phyloP scores from a whole-genome alignment of 2,797 vertebrate genomes.

The Melanitta fusca region DNA sequence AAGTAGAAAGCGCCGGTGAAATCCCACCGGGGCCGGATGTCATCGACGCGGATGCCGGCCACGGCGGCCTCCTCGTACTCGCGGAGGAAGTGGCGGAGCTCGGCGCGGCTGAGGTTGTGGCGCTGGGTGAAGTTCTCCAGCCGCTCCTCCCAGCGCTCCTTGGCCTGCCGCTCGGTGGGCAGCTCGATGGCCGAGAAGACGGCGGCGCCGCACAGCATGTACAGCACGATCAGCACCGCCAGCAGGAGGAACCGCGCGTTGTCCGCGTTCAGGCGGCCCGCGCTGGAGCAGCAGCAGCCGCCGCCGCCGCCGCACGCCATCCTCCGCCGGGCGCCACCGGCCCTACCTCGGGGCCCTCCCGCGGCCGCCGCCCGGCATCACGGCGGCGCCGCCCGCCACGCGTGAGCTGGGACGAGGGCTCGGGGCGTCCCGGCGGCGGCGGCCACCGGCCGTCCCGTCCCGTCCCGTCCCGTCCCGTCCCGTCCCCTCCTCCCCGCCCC shows the following conservation, averaged over 20 bases:
- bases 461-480: background rate
- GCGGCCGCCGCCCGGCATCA: conserved; percentile 22
- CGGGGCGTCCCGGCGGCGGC: background rate
- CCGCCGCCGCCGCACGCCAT: conserved; percentile 83
- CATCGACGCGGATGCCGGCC: conserved; percentile 90
- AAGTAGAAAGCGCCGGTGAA: conserved; percentile 95
- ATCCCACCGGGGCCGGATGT: conserved; percentile 90
- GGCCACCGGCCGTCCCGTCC: background rate
- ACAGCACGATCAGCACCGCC: conserved; percentile 87
- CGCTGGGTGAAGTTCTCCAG: conserved; percentile 88
- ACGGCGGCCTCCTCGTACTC: conserved; percentile 90
- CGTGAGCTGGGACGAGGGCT: background rate
- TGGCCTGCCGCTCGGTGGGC: conserved; percentile 88
- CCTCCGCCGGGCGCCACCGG: conserved; percentile 71
- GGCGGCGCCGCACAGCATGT: conserved; percentile 92
- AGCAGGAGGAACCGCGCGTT: conserved; percentile 92
- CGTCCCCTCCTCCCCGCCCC: too few species aligned
- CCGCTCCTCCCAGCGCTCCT: conserved; percentile 88
- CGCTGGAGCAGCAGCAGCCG: conserved; percentile 81
- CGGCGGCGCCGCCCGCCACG: background rate
- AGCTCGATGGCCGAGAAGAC: conserved; percentile 94
- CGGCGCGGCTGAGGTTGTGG: conserved; percentile 88
- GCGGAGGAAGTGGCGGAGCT: conserved; percentile 87
- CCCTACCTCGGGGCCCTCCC: conserved; percentile 39
- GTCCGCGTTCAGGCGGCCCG: conserved; percentile 88